Evolutionary conservation across 2,797 vertebrate genomes (phyloP).

Genomic region (Rhabdomys pumilio): DNA sequence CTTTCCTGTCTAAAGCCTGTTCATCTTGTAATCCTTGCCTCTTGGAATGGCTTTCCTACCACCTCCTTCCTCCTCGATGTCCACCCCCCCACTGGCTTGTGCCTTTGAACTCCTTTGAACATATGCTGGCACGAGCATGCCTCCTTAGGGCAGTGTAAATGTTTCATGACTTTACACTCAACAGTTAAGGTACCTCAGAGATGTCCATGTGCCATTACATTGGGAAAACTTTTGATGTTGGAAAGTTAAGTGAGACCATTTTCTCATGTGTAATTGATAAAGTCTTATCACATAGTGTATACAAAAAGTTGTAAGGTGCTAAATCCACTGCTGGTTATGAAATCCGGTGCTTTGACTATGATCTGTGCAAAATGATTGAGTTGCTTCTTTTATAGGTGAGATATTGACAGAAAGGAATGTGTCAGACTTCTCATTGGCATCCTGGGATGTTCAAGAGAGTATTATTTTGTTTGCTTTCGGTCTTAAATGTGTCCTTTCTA

Average conservation of each 20-base stretch:
- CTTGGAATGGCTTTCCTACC: background rate
- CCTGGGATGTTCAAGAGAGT: background rate
- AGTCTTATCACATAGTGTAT: background rate
- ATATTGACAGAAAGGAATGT: background rate
- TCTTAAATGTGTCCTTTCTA: background rate
- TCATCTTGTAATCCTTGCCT: background rate
- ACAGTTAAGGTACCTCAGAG: background rate
- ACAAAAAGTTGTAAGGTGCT: background rate
- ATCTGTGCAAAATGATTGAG: constrained; percentile 29
- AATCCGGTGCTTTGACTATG: constrained; percentile 33
- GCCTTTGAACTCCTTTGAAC: background rate
- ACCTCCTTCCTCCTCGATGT: background rate
- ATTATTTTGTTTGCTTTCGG: background rate
- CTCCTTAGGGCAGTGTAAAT: background rate
- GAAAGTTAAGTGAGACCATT: background rate
- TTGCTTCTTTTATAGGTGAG: constrained; percentile 14
- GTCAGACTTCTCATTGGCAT: background rate
- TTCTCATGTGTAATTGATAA: background rate
- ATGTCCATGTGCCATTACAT: background rate
- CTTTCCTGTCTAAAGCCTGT: background rate
- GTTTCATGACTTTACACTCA: background rate
- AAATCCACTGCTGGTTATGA: background rate
- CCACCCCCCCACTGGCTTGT: background rate
- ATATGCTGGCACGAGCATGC: no score
- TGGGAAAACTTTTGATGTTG: constrained; percentile 1